phyloP scores from a whole-genome alignment of 2,797 vertebrate genomes.

The Aselliscus stoliczkanus region DNA sequence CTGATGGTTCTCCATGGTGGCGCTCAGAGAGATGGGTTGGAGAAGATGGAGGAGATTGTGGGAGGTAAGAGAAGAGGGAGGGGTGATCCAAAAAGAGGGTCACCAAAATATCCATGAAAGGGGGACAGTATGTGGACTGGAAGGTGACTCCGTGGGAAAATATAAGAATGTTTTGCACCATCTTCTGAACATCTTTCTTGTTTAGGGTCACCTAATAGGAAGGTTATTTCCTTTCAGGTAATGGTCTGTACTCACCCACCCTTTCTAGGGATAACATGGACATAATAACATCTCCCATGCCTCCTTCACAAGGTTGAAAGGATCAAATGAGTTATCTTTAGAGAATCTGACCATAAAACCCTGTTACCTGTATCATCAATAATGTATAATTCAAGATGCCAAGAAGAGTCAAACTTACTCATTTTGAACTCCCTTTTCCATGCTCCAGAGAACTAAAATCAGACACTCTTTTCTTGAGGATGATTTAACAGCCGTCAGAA shows the following conservation, averaged over 20 bases:
- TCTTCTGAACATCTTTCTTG: neutral
- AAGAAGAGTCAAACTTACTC: conserved; percentile 39
- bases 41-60: neutral
- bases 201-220: neutral
- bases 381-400: conserved; percentile 35
- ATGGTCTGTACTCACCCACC: neutral
- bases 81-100: neutral
- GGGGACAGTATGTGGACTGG: neutral
- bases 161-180: neutral
- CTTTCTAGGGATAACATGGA: neutral
- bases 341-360: conserved; percentile 14
- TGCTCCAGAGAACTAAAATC: conserved; percentile 29
- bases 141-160: neutral
- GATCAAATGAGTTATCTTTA: conserved; percentile 25
- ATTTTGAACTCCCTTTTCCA: conserved; percentile 33
- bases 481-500: conserved; percentile 32
- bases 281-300: neutral
- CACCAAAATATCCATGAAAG: neutral
- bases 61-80: neutral
- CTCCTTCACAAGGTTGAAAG: neutral
- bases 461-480: neutral
- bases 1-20: neutral
- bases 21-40: neutral
- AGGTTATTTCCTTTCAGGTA: neutral
- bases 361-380: conserved; percentile 12